Evolutionary conservation across 2,888 invertebrate genomes (phyloP).

Genomic region (Limnephilus lunatus): DNA sequence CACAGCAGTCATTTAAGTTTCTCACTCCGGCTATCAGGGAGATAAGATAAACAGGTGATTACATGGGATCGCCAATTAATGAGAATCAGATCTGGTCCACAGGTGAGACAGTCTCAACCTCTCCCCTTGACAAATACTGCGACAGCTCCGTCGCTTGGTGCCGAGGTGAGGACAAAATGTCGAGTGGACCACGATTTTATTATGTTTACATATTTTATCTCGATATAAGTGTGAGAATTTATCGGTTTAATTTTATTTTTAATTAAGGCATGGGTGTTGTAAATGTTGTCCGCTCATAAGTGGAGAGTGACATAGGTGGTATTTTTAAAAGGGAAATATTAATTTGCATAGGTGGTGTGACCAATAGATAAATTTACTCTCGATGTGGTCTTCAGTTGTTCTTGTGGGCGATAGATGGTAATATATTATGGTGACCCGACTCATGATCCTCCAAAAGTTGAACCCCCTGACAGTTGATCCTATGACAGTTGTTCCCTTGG

Average conservation of each 20-base stretch:
- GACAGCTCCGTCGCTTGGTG: not conserved
- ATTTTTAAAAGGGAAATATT: not conserved
- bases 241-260: conserved; percentile 7
- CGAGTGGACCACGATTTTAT: not conserved
- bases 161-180: not conserved
- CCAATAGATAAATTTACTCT: not conserved
- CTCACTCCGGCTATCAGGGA: conserved; percentile 21
- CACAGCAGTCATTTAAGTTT: conserved; percentile 13
- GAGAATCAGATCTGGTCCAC: conserved; percentile 27
- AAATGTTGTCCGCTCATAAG: not conserved
- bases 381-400: not conserved
- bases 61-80: conserved; percentile 49
- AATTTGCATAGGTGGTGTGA: not conserved
- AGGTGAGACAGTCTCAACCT: conserved; percentile 16
- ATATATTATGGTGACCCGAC: not conserved
- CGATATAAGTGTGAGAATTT: not conserved
- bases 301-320: not conserved
- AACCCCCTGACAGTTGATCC: too few species aligned
- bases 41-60: conserved; percentile 48
- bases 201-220: conserved; percentile 12
- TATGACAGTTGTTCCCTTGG: too few species aligned
- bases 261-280: not conserved
- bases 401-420: not conserved
- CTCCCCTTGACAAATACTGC: not conserved
- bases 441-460: too few species aligned